These are phyloP conservation scores for Aphis craccivora DNA, from an alignment of 1,140 invertebrate species.

Conservation along the genomic window DNA sequence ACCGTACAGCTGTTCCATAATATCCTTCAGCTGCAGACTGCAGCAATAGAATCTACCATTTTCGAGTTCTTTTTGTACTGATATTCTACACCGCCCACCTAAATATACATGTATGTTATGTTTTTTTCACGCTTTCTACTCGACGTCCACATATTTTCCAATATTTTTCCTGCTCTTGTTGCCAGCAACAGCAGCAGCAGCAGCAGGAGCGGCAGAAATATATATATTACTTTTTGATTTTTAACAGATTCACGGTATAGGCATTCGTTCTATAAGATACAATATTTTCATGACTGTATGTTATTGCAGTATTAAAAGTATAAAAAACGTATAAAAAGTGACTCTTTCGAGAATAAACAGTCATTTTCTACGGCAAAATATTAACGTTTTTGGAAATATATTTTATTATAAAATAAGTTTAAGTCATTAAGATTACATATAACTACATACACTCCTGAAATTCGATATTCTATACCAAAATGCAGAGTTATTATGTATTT, in stretches of 20 bases:
- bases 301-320: no score
- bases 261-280: not conserved
- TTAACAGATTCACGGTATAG: not conserved
- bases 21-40: conserved; percentile 27
- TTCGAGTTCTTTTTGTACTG: not conserved
- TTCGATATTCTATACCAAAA: not conserved
- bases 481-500: no score
- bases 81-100: not conserved
- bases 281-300: not conserved
- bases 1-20: not conserved
- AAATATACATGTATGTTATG: not conserved
- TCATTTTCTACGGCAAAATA: not conserved
- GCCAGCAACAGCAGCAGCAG: no score
- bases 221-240: not conserved
- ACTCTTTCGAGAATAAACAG: not conserved
- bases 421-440: no score
- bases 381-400: not conserved
- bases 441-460: not conserved
- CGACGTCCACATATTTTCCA: not conserved
- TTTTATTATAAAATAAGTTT: not conserved
- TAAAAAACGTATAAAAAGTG: not conserved
- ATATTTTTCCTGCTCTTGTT: not conserved
- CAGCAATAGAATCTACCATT: not conserved
- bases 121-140: not conserved
- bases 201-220: not conserved